Evolutionary conservation across 1,140 invertebrate species (phyloP).

Genomic region (Drosophila asahinai): DNA sequence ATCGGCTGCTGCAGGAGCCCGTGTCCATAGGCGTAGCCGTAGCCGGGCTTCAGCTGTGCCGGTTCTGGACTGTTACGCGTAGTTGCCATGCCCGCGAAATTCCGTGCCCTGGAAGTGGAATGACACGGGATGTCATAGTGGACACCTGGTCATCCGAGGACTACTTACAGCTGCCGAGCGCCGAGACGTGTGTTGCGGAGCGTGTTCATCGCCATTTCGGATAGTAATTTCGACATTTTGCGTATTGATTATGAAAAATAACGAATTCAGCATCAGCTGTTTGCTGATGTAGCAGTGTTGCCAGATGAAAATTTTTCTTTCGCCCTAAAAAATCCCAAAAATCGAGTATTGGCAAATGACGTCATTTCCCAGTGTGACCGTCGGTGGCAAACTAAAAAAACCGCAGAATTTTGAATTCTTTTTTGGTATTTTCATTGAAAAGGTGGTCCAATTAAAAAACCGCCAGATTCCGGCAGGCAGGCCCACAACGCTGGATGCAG

Average conservation of each 20-base stretch:
- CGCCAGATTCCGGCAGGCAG: too few relatives aligned
- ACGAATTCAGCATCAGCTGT: constrained; percentile 36
- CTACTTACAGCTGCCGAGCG: constrained; percentile 49
- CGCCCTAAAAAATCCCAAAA: too few relatives aligned
- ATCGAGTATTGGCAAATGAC: too few relatives aligned
- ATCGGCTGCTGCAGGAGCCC: constrained; percentile 13
- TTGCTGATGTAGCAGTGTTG: constrained; percentile 28
- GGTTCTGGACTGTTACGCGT: constrained; percentile 16
- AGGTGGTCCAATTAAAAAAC: too few relatives aligned
- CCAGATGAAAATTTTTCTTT: too few relatives aligned
- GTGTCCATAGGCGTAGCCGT: background rate
- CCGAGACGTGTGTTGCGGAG: constrained; percentile 52
- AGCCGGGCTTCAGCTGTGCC: constrained; percentile 1
- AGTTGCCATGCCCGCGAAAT: constrained; percentile 13
- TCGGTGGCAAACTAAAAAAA: too few relatives aligned
- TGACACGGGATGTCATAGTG: too few relatives aligned
- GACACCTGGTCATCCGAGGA: background rate
- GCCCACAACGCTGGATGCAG: too few relatives aligned
- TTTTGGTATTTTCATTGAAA: too few relatives aligned
- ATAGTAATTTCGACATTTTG: constrained; percentile 70
- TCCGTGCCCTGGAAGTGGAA: background rate
- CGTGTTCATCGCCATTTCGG: constrained; percentile 36
- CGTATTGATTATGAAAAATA: constrained; percentile 48
- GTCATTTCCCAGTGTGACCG: too few relatives aligned
- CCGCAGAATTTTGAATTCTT: too few relatives aligned